phyloP scores from a whole-genome alignment of 1,140 invertebrate genomes.

The Heliothis virescens region DNA sequence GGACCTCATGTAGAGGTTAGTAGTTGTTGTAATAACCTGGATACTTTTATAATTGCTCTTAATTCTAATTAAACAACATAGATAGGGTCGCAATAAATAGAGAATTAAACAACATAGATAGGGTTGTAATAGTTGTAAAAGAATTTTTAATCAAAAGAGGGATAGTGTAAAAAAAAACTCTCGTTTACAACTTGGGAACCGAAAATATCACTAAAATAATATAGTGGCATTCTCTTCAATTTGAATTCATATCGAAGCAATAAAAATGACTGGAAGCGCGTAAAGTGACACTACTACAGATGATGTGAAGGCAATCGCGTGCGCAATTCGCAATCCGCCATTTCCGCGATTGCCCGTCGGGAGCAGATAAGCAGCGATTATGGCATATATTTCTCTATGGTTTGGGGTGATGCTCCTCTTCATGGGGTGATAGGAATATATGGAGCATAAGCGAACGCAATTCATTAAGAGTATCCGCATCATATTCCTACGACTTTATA shows the following conservation, averaged over 20 bases:
- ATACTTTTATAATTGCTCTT: too few relatives aligned
- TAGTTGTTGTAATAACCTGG: neutral
- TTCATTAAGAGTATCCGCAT: conserved; percentile 32
- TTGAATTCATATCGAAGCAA: neutral
- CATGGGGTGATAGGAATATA: conserved; percentile 34
- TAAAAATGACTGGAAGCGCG: neutral
- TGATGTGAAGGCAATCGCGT: conserved; percentile 15
- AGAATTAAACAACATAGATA: too few relatives aligned
- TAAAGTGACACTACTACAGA: conserved; percentile 1
- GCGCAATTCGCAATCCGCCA: conserved; percentile 34
- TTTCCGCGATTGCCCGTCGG: conserved; percentile 14
- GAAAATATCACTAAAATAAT: neutral
- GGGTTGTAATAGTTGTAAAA: too few relatives aligned
- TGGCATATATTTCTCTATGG: conserved; percentile 22
- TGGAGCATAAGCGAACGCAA: neutral
- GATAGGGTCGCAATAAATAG: too few relatives aligned
- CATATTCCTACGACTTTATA: neutral
- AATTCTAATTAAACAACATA: too few relatives aligned
- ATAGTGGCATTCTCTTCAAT: neutral
- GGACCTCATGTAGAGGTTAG: conserved; percentile 76
- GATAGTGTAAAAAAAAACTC: too few relatives aligned
- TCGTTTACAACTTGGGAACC: too few relatives aligned
- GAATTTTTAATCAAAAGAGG: too few relatives aligned
- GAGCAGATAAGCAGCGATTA: conserved; percentile 31
- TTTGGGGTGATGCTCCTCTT: neutral